A percentile compares a stretch with the other conserved stretches of the same genome.
phyloP scores from a whole-genome alignment of 2,888 invertebrate species.

The Arenicola marina region DNA sequence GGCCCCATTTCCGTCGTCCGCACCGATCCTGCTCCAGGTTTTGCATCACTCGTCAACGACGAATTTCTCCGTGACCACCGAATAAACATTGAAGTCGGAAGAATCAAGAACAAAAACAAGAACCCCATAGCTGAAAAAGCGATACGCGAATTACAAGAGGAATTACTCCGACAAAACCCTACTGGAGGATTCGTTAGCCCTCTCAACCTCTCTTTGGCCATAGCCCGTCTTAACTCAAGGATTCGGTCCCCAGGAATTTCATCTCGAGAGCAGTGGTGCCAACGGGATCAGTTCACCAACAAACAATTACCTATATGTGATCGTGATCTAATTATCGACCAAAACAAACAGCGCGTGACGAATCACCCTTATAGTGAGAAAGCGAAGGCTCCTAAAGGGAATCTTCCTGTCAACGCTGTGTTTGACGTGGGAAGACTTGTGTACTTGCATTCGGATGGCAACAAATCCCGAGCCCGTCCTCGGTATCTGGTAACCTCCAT shows the following conservation, averaged over 20 bases:
- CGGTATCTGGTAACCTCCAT: background rate
- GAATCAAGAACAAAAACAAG: slow-evolving; percentile 6
- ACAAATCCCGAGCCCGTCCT: background rate
- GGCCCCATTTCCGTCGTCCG: background rate
- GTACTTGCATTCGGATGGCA: background rate
- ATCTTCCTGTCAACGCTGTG: too few species aligned
- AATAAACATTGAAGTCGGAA: background rate
- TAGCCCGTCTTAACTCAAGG: background rate
- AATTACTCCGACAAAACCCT: background rate
- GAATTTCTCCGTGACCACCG: background rate
- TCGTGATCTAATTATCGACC: background rate
- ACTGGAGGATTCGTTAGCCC: background rate
- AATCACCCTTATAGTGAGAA: background rate
- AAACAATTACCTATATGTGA: background rate
- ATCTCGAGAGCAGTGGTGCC: background rate
- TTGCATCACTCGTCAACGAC: background rate
- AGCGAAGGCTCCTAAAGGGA: slow-evolving; percentile 1
- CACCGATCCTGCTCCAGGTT: slow-evolving; percentile 6
- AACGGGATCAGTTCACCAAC: background rate
- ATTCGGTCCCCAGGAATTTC: background rate
- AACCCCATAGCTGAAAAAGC: slow-evolving; percentile 5
- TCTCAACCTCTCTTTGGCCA: background rate
- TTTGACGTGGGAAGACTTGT: background rate
- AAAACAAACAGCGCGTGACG: background rate
- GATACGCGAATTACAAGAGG: background rate